These are phyloP conservation scores for Hyphantria cunea DNA, from an alignment of 1,140 invertebrate genomes.

Conservation along the genomic window DNA sequence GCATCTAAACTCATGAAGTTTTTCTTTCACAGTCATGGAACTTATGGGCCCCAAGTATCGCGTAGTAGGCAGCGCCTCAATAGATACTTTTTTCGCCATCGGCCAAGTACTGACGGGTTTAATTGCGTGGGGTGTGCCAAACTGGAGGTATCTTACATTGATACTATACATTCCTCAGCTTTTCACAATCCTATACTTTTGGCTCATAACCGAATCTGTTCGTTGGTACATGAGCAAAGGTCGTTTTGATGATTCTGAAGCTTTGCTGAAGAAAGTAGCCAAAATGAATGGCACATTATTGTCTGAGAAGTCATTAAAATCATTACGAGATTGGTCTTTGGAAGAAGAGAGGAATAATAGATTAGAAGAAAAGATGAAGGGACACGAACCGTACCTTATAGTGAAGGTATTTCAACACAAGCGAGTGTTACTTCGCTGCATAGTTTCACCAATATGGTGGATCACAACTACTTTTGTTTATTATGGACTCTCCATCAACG, in stretches of 20 bases:
- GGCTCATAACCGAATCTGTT: slow-evolving; percentile 86
- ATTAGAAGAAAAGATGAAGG: slow-evolving; percentile 31
- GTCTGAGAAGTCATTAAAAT: slow-evolving; percentile 82
- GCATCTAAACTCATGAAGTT: not conserved
- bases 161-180: slow-evolving; percentile 87
- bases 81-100: slow-evolving; percentile 87
- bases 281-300: slow-evolving; percentile 85
- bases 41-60: slow-evolving; percentile 88
- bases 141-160: slow-evolving; percentile 88
- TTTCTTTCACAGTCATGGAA: slow-evolving; percentile 84
- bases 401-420: slow-evolving; percentile 82
- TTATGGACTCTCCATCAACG: slow-evolving; percentile 92
- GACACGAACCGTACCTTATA: slow-evolving; percentile 71
- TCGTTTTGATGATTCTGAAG: slow-evolving; percentile 82
- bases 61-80: slow-evolving; percentile 87
- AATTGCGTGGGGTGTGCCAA: slow-evolving; percentile 85
- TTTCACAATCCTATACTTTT: slow-evolving; percentile 85
- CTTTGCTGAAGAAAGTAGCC: slow-evolving; percentile 84
- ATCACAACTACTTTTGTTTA: slow-evolving; percentile 89
- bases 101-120: slow-evolving; percentile 87
- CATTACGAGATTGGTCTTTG: slow-evolving; percentile 50
- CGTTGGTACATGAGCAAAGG: slow-evolving; percentile 89
- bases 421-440: slow-evolving; percentile 83
- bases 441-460: slow-evolving; percentile 88
- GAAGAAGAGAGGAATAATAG: slow-evolving; percentile 51